A percentile compares a stretch with the other conserved stretches of the same genome.
Evolutionary conservation across 1,140 invertebrate genomes (phyloP).

Genomic region (Manduca sexta): DNA sequence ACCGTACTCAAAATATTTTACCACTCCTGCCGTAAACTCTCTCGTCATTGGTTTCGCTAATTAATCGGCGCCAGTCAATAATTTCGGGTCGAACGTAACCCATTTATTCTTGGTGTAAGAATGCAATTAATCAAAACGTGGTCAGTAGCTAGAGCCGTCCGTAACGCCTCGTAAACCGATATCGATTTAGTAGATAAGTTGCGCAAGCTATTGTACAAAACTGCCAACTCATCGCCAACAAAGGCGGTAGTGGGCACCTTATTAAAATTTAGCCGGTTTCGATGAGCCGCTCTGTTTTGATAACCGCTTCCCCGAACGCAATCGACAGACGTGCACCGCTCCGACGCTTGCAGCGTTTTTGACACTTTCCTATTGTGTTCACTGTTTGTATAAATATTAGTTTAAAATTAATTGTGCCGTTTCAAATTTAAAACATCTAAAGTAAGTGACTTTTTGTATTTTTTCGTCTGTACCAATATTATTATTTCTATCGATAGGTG

Average conservation of each 20-base stretch:
- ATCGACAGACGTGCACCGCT: constrained; percentile 40
- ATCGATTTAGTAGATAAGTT: constrained; percentile 71
- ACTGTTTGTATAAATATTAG: constrained; percentile 34
- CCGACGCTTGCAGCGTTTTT: constrained; percentile 38
- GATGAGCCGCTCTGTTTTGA: constrained; percentile 68
- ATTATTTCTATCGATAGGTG: not conserved
- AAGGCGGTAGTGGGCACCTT: constrained; percentile 71
- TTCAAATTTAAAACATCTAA: not conserved
- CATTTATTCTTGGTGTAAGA: constrained; percentile 47
- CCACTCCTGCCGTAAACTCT: constrained; percentile 41
- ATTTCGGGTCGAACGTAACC: constrained; percentile 32
- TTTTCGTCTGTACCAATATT: not conserved
- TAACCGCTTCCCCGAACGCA: constrained; percentile 49
- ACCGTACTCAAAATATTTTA: constrained; percentile 37
- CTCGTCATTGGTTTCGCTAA: constrained; percentile 60
- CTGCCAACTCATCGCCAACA: constrained; percentile 57
- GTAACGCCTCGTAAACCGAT: constrained; percentile 69
- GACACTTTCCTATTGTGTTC: constrained; percentile 39
- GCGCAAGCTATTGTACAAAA: constrained; percentile 67
- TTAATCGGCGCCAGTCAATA: constrained; percentile 66
- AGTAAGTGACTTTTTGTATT: not conserved
- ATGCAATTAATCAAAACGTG: constrained; percentile 71
- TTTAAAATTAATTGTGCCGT: constrained; percentile 16
- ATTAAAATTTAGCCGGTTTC: constrained; percentile 68
- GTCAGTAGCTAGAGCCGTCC: constrained; percentile 63